Conservation (phyloP, 2,797 vertebrate genomes). For the Tadarida brasiliensis region DNA sequence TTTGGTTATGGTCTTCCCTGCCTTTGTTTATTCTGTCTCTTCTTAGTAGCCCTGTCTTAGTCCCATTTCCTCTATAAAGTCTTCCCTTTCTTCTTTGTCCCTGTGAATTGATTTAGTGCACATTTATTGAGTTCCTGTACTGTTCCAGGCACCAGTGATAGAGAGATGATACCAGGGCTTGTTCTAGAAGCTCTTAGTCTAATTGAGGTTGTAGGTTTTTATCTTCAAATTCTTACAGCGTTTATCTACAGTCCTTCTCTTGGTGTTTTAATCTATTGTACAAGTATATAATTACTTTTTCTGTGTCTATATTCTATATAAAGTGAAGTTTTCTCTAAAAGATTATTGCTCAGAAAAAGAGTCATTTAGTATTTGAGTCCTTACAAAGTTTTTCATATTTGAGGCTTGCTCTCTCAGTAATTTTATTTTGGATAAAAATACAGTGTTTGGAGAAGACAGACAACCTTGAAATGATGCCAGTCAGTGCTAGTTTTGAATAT, state of each 20-base stretch:
- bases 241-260: slow-evolving; percentile 8
- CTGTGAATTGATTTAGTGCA: not conserved
- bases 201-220: not conserved
- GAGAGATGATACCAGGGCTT: not conserved
- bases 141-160: not conserved
- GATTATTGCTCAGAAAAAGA: not conserved
- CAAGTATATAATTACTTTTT: not conserved
- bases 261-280: not conserved
- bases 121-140: not conserved
- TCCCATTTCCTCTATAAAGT: not conserved
- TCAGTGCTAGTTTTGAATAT: slow-evolving; percentile 11
- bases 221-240: not conserved
- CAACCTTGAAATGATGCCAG: slow-evolving; percentile 13
- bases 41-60: not conserved
- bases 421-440: slow-evolving; percentile 46
- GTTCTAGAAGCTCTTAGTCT: slow-evolving; percentile 25
- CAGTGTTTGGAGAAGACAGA: not conserved
- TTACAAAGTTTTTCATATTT: slow-evolving; percentile 10
- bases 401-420: not conserved
- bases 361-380: slow-evolving; percentile 6
- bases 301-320: not conserved
- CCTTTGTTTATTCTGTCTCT: not conserved
- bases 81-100: not conserved
- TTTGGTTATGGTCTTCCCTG: not conserved
- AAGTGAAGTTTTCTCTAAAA: slow-evolving; percentile 34